phyloP scores from a whole-genome alignment of 2,797 vertebrate genomes.

The Nannoperca australis region DNA sequence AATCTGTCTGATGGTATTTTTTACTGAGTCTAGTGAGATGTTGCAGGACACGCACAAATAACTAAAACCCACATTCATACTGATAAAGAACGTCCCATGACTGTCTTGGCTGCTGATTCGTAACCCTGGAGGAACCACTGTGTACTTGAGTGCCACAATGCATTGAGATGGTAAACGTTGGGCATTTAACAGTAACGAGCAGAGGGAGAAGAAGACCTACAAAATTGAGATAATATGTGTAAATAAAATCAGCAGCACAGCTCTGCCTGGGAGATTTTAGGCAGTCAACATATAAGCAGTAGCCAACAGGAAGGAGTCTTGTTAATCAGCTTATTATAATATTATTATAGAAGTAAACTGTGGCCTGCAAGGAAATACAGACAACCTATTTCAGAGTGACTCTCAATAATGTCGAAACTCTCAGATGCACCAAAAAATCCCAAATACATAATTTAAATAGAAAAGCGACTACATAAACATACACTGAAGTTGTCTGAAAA shows the following conservation, averaged over 20 bases:
- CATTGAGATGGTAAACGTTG: neutral
- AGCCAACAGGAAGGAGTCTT: neutral
- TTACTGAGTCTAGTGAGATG: neutral
- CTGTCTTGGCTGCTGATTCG: conserved; percentile 9
- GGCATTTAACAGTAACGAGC: neutral
- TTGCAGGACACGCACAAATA: conserved; percentile 5
- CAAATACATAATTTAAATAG: no score
- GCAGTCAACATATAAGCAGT: neutral
- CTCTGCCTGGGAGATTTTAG: neutral
- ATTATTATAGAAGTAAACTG: neutral
- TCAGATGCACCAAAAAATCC: neutral
- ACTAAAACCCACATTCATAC: conserved; percentile 13
- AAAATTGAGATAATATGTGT: neutral
- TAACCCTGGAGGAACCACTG: neutral
- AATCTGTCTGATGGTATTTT: neutral
- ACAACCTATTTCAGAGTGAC: neutral
- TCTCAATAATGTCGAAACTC: neutral
- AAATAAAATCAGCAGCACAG: neutral
- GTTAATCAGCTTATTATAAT: neutral
- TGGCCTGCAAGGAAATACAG: neutral
- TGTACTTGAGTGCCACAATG: neutral
- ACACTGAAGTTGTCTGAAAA: neutral
- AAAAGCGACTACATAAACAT: neutral
- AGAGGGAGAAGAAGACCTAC: neutral
- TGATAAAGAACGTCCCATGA: conserved; percentile 35